Conservation (phyloP, 2,113 vertebrate genomes). For the Corydoras maculifer region DNA sequence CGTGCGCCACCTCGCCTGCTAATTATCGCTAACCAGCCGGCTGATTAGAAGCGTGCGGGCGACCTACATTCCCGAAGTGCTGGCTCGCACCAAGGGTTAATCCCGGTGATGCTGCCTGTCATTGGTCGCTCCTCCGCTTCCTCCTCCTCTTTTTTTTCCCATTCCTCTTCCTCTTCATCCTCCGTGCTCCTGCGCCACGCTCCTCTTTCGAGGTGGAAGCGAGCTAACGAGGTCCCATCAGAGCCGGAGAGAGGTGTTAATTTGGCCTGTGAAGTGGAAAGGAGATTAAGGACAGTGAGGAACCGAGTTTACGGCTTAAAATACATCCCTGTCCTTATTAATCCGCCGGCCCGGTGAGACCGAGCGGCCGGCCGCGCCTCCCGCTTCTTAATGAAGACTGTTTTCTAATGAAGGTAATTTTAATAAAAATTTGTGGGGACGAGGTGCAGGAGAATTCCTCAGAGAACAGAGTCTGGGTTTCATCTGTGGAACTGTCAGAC, state of each 20-base stretch:
- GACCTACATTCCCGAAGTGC: conserved; percentile 66
- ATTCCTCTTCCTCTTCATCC: conserved; percentile 52
- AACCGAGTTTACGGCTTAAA: conserved; percentile 78
- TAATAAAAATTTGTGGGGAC: conserved; percentile 57
- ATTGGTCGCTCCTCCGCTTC: conserved; percentile 70
- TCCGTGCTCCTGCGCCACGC: conserved; percentile 20
- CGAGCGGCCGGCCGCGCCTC: conserved; percentile 64
- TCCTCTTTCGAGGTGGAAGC: conserved; percentile 70
- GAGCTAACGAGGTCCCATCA: conserved; percentile 80
- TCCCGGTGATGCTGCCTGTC: conserved; percentile 71
- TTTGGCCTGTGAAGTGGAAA: conserved; percentile 77
- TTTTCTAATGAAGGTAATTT: conserved; percentile 76
- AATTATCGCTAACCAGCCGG: conserved; percentile 76
- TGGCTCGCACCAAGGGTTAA: conserved; percentile 68
- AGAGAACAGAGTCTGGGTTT: too few relatives aligned
- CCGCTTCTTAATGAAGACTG: conserved; percentile 73
- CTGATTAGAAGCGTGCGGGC: conserved; percentile 70
- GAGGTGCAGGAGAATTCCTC: too few relatives aligned
- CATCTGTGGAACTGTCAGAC: too few relatives aligned
- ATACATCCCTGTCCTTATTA: conserved; percentile 80
- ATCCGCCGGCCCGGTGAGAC: conserved; percentile 72
- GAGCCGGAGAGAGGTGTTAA: conserved; percentile 77
- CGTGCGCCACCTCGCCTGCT: conserved; percentile 56
- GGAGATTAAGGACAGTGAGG: conserved; percentile 80
- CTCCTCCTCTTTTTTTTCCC: conserved; percentile 54